These are phyloP conservation scores for Limnodromus scolopaceus DNA, from an alignment of 2,797 vertebrate species.

Conservation along the genomic window DNA sequence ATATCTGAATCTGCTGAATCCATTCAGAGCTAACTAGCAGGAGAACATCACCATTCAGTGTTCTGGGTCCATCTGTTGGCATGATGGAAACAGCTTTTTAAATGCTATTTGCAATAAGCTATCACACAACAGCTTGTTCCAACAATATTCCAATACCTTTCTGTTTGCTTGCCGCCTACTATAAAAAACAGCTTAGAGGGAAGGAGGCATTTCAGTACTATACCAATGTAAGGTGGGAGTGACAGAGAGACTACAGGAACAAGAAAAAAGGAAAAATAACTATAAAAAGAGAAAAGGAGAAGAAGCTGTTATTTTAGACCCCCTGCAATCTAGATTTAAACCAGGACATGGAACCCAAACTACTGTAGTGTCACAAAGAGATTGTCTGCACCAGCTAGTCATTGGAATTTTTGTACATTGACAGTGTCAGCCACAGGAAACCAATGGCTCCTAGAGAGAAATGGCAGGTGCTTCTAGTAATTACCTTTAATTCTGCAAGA, in stretches of 20 bases:
- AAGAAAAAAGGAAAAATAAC: background rate
- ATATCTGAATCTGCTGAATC: constrained; percentile 56
- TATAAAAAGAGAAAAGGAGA: constrained; percentile 23
- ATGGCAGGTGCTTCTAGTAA: background rate
- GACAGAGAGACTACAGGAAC: constrained; percentile 32
- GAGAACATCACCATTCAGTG: constrained; percentile 72
- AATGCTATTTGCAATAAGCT: constrained; percentile 78
- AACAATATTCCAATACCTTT: constrained; percentile 77
- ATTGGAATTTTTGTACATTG: background rate
- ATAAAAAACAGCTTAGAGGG: constrained; percentile 66
- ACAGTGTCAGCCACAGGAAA: background rate
- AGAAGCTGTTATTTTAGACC: background rate
- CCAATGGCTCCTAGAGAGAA: background rate
- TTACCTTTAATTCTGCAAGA: background rate
- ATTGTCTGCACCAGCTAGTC: background rate
- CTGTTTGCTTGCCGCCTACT: constrained; percentile 73
- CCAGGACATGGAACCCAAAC: background rate
- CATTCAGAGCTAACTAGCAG: constrained; percentile 73
- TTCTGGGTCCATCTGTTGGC: constrained; percentile 81
- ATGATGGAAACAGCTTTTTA: constrained; percentile 74
- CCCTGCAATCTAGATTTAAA: background rate
- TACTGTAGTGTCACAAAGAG: background rate
- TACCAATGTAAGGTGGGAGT: constrained; percentile 18
- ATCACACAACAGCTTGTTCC: constrained; percentile 80
- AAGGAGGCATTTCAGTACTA: constrained; percentile 35